Percentiles rank a stretch among this genome's conserved stretches.
Conservation (phyloP, 37 sponge, comb jelly and placozoan species). For the Mnemiopsis leidyi region DNA sequence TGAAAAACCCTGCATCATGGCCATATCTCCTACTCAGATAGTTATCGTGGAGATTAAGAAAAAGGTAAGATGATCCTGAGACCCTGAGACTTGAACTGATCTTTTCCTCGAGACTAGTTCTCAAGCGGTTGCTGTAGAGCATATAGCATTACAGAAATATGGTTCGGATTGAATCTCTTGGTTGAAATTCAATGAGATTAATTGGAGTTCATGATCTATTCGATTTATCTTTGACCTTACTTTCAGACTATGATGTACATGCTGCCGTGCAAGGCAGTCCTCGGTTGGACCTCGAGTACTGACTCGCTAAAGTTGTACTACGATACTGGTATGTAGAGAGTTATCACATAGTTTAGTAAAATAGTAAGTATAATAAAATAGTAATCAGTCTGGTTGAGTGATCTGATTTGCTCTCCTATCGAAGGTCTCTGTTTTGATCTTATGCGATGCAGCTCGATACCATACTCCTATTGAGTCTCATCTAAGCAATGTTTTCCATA, state of each 20-base stretch:
- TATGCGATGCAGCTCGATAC: no score
- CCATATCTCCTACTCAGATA: not conserved
- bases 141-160: no score
- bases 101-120: no score
- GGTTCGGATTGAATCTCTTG: not conserved
- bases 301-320: conserved; percentile 8
- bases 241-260: conserved; percentile 18
- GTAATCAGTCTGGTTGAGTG: no score
- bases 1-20: conserved; percentile 17
- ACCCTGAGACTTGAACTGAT: no score
- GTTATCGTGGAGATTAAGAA: not conserved
- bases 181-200: not conserved
- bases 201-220: not conserved
- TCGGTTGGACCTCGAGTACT: conserved; percentile 15
- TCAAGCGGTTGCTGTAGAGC: no score
- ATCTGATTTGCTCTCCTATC: no score
- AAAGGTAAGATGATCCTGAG: no score
- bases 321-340: not conserved
- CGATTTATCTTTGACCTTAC: not conserved
- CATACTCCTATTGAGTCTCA: no score
- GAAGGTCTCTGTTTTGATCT: no score
- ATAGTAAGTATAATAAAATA: no score
- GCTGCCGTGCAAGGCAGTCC: not conserved
- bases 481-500: no score
- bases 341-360: not conserved